Base-by-base conservation (phyloP, 1,140 invertebrate genomes). In the Heliconius himera region DNA sequence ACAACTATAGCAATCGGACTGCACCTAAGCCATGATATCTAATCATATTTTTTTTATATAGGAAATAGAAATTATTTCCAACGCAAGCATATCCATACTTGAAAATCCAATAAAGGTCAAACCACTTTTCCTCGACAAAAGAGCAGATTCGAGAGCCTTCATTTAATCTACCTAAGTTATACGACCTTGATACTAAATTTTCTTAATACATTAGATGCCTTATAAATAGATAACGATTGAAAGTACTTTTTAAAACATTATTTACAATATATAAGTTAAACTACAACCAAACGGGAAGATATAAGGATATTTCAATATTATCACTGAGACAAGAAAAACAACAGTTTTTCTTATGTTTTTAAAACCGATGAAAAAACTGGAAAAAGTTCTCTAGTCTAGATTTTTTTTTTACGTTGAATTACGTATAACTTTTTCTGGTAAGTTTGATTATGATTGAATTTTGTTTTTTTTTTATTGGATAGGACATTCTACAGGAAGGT, bases 131-230 rank as follows among this genome's bases (percentile, higher is more conserved):
- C 60, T 22, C 60, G 22, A 66, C 60, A 66, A 66, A 66, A 66
- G 54, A 22, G 60, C 60, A 66, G 60, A 66, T 66, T 66, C 60
- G 60, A 66, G 60, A 66, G 60, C 60, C 60, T 29, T 66, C 60
- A 22, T 29, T 66, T 66, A 66, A 66, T 66, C 60, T 66, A 66
- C 60, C 60, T 66, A 66, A 66, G 60, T 29, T 66, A 29, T 29
- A 66, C 4, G 60, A 13, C 60, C 60, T 11, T 66, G 60, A 66
- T 22, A 66, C 60, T 11, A 66, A 66, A 66, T 66, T 66, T 66
- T 29, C 60, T 66, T 13, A 13, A 66, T 66, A 66, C 4, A 29
- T 6, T 29, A 46, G 4, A 46, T 46, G 4, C 22, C 11, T 66
- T 66, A 29, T 6, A 66, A 66, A 26, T 66, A 29, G 26, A 18